These are phyloP conservation scores for Liposcelis brunnea DNA, from an alignment of 2,888 invertebrate species.

Conservation along the genomic window DNA sequence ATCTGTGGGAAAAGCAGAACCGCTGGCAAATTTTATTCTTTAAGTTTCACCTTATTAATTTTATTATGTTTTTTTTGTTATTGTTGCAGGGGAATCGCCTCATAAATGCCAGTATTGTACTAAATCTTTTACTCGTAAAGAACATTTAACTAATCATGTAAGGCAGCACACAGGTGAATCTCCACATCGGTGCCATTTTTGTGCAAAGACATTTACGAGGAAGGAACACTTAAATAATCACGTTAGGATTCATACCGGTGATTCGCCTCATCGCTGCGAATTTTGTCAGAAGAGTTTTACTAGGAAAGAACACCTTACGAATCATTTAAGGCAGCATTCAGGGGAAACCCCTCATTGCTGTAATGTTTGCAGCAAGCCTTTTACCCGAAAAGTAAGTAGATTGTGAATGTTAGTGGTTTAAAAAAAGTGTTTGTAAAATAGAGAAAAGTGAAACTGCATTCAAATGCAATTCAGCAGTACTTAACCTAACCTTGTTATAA, in stretches of 20 bases:
- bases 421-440: background rate
- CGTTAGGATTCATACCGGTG: conserved; percentile 52
- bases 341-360: conserved; percentile 55
- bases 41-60: too few relatives aligned
- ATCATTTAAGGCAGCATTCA: conserved; percentile 52
- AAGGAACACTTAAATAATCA: conserved; percentile 61
- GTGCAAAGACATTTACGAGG: conserved; percentile 61
- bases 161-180: conserved; percentile 36
- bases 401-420: background rate
- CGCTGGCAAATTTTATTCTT: too few relatives aligned
- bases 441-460: too few relatives aligned
- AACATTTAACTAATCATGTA: conserved; percentile 22
- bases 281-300: conserved; percentile 54
- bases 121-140: conserved; percentile 24
- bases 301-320: conserved; percentile 52
- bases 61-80: background rate
- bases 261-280: conserved; percentile 39
- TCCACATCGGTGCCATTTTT: conserved; percentile 61
- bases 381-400: conserved; percentile 43
- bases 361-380: conserved; percentile 55
- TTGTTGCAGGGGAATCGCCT: conserved; percentile 51
- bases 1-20: too few relatives aligned
- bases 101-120: conserved; percentile 77
- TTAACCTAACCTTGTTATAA: too few relatives aligned
- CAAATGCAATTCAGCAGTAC: too few relatives aligned